Conservation (phyloP, 2,113 vertebrate species). For the Zapornia atra region DNA sequence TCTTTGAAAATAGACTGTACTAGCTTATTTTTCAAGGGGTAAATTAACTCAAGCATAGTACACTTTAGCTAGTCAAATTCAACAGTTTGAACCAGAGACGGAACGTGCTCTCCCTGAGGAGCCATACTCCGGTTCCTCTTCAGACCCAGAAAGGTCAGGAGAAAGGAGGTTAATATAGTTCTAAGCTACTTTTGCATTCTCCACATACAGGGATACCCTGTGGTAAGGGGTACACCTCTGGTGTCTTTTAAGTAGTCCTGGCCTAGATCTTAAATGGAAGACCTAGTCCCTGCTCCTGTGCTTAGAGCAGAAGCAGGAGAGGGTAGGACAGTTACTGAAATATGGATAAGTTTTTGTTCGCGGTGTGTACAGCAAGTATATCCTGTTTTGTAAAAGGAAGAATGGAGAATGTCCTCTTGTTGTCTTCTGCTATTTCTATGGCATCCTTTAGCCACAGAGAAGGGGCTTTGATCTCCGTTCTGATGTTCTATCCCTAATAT, state of each 20-base stretch:
- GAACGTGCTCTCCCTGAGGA: background rate
- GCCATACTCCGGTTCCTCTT: accelerated
- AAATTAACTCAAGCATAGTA: background rate
- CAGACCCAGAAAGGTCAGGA: background rate
- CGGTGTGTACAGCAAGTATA: no score
- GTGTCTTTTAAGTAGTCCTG: background rate
- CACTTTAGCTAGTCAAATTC: background rate
- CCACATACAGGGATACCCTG: background rate
- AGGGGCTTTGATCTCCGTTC: background rate
- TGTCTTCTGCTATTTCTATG: background rate
- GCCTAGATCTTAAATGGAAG: background rate
- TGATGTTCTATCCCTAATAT: background rate
- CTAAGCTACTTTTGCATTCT: background rate
- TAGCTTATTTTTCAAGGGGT: background rate
- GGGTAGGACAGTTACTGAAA: background rate
- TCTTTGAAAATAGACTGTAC: background rate
- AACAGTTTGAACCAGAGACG: background rate
- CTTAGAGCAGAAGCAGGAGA: background rate
- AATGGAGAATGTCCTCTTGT: background rate
- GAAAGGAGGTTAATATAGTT: background rate
- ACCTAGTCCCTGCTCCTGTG: background rate
- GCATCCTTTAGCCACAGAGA: background rate
- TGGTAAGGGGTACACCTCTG: background rate
- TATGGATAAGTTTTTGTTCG: background rate
- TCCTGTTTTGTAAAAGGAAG: background rate